Base-by-base conservation (phyloP, 2,888 invertebrate species). In the Glyphotaelius pellucidus region DNA sequence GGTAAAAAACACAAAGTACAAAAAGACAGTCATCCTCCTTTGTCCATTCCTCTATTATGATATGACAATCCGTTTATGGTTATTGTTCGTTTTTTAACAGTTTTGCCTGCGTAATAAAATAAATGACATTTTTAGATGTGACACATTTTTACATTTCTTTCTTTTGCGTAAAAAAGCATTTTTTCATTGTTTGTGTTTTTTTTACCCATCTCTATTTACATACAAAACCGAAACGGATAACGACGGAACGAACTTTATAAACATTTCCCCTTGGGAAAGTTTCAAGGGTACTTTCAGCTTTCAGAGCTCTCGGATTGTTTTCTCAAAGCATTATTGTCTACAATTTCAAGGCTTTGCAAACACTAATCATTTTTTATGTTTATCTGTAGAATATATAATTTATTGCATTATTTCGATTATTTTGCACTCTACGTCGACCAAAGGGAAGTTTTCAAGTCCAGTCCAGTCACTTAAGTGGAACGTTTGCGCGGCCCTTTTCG, bases 71-170 rank as follows among this genome's bases (percentile, higher is more conserved):
- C 42, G 85, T 87, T 67, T 87, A 87, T 52, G 87, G 67, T 67
- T 87, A 80, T 89, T 89, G 89, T 89, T 87, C 3, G 19, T 89
- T 89, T 89, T 89, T 87, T 87, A 87, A 42, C 52, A 85, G n/a
- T 52, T 87, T 80, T 89, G 89, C 32, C 89, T 38, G 9, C 80
- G 80, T 80, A 89, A 89, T 80, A 80, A 89, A 89, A 89, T 89
- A 80, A 80, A 89, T 80, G n/a, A 89, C 80, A 80, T 89, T 88
- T 89, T 89, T 80, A 89, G 42, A 67, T 14, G 89, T 80, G 35
- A 32, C 79, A 79, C 79, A 80, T 89, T 89, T 89, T 89, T 80
- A 80, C 80, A 80, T 89, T 80, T 32, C 80, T 89, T 89, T 89
- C 80, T 35, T 80, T 89, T 80, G 9, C 88, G 35, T 79, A 86